phyloP scores from a whole-genome alignment of 1,140 invertebrate genomes.

The Penaeus chinensis region DNA sequence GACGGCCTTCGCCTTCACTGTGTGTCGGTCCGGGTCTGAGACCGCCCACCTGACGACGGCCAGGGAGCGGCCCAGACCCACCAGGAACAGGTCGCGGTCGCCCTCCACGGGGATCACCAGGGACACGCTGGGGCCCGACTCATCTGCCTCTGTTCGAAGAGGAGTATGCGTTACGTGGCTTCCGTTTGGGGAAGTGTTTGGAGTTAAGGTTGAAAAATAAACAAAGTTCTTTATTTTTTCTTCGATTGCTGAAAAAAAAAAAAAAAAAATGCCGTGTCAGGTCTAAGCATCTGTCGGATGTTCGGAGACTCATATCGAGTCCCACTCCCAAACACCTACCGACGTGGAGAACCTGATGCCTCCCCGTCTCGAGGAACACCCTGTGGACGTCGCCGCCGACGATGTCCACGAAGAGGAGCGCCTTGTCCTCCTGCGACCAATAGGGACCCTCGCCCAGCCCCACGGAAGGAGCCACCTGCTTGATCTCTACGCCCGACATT shows the following conservation, averaged over 20 bases:
- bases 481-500: constrained; percentile 1
- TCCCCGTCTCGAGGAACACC: constrained; percentile 70
- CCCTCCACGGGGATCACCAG: constrained; percentile 78
- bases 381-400: constrained; percentile 71
- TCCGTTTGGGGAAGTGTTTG: no score
- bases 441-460: constrained; percentile 73
- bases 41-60: constrained; percentile 76
- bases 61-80: constrained; percentile 75
- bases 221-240: no score
- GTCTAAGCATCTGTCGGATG: no score
- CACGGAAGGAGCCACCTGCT: neutral
- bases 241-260: no score
- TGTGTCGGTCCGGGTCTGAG: constrained; percentile 12
- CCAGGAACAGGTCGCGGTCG: constrained; percentile 74
- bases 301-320: no score
- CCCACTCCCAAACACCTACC: constrained; percentile 25
- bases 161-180: constrained; percentile 5
- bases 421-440: constrained; percentile 73
- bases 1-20: constrained; percentile 66
- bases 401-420: constrained; percentile 75
- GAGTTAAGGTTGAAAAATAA: no score
- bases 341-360: constrained; percentile 65
- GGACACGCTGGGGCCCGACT: constrained; percentile 61
- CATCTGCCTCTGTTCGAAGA: constrained; percentile 30
- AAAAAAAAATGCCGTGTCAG: no score